Percentiles rank a stretch among this genome's conserved stretches.
phyloP scores from a whole-genome alignment of 2,888 invertebrate genomes.

The Agonopterix arenella region DNA sequence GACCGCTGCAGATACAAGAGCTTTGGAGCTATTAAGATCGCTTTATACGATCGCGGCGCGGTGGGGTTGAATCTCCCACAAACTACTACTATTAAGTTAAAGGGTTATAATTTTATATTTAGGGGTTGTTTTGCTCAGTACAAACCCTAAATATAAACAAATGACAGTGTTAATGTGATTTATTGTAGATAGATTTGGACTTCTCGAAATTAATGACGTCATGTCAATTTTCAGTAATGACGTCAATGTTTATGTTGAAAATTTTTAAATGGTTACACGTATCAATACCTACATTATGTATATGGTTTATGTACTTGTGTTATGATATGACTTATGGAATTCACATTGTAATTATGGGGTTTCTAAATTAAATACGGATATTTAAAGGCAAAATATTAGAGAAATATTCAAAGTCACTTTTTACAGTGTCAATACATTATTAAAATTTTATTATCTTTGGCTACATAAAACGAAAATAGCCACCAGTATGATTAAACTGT shows the following conservation, averaged over 20 bases:
- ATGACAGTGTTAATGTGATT: slow-evolving; percentile 5
- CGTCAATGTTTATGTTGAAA: slow-evolving; percentile 12
- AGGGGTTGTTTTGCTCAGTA: slow-evolving; percentile 27
- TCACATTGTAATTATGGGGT: too few species aligned
- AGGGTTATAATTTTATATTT: slow-evolving; percentile 37
- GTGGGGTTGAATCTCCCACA: slow-evolving; percentile 77
- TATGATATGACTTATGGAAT: too few species aligned
- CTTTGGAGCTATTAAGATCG: slow-evolving; percentile 88
- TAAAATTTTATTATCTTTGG: too few species aligned
- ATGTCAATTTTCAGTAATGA: slow-evolving; percentile 11
- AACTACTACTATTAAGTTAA: slow-evolving; percentile 15
- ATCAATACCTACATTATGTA: background rate
- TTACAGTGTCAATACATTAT: too few species aligned
- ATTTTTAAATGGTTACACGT: slow-evolving; percentile 6
- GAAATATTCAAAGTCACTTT: too few species aligned
- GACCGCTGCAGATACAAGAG: slow-evolving; percentile 83
- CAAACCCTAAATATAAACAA: slow-evolving; percentile 13
- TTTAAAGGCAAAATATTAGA: too few species aligned
- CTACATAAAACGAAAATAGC: too few species aligned
- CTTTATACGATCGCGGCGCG: slow-evolving; percentile 89
- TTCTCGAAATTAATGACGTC: slow-evolving; percentile 11
- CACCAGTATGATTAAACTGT: too few species aligned
- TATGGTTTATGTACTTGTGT: too few species aligned
- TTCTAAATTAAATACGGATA: too few species aligned
- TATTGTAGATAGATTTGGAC: slow-evolving; percentile 24